These are phyloP conservation scores for Notothenia coriiceps DNA, from an alignment of 2,113 vertebrate species.

Conservation along the genomic window DNA sequence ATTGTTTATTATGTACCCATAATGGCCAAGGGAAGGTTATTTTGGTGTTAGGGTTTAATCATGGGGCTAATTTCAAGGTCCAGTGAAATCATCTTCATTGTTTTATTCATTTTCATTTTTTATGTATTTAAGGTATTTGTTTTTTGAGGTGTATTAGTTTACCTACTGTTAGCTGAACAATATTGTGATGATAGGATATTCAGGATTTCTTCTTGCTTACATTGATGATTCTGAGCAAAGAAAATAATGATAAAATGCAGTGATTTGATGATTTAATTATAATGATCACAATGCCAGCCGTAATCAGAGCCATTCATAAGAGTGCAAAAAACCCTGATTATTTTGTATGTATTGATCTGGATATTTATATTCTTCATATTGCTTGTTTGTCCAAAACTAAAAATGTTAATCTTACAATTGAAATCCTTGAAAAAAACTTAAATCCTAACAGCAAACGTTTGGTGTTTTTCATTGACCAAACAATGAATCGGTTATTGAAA, in stretches of 20 bases:
- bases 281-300: neutral
- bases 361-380: neutral
- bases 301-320: neutral
- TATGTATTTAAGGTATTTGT: neutral
- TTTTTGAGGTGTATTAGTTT: neutral
- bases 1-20: neutral
- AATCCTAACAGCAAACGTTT: neutral
- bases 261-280: neutral
- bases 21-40: neutral
- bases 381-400: neutral
- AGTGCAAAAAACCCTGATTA: neutral
- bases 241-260: too few species aligned
- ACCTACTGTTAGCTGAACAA: neutral
- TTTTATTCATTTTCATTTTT: neutral
- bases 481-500: neutral
- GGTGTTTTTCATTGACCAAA: neutral
- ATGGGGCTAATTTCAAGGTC: constrained; percentile 3
- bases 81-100: neutral
- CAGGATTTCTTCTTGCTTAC: neutral
- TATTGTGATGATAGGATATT: too few species aligned
- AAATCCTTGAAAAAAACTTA: neutral
- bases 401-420: neutral
- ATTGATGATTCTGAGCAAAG: neutral
- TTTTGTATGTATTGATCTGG: neutral
- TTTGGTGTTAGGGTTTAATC: neutral